These are phyloP conservation scores for Chlorops oryzae DNA, from an alignment of 1,140 invertebrate species.

Conservation along the genomic window DNA sequence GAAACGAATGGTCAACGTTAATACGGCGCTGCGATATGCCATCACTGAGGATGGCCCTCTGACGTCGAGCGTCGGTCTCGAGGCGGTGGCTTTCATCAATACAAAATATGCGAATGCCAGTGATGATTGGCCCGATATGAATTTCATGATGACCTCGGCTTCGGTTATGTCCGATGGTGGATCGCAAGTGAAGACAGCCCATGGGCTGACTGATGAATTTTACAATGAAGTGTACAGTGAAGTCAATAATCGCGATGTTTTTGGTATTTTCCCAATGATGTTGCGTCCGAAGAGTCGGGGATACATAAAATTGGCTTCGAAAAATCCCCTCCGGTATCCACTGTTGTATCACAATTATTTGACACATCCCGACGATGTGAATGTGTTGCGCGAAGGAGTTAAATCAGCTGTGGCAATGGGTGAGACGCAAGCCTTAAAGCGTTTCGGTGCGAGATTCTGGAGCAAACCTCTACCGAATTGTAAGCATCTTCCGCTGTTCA, in stretches of 20 bases:
- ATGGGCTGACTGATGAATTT: slow-evolving; percentile 72
- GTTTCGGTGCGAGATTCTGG: slow-evolving; percentile 70
- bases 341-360: slow-evolving; percentile 85
- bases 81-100: slow-evolving; percentile 77
- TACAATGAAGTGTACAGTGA: slow-evolving; percentile 66
- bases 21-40: slow-evolving; percentile 69
- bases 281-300: slow-evolving; percentile 79
- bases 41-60: slow-evolving; percentile 73
- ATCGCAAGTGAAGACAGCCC: slow-evolving; percentile 66
- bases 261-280: slow-evolving; percentile 80
- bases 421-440: slow-evolving; percentile 63
- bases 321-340: slow-evolving; percentile 79
- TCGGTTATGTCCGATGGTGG: slow-evolving; percentile 65
- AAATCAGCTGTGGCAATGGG: slow-evolving; percentile 77
- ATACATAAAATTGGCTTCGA: slow-evolving; percentile 64
- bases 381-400: slow-evolving; percentile 73
- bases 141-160: slow-evolving; percentile 77
- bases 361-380: slow-evolving; percentile 72
- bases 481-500: slow-evolving; percentile 65
- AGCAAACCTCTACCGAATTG: slow-evolving; percentile 69
- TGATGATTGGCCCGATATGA: slow-evolving; percentile 85
- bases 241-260: slow-evolving; percentile 67
- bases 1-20: slow-evolving; percentile 68
- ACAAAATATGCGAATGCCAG: slow-evolving; percentile 78
- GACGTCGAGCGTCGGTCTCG: slow-evolving; percentile 74